Base-by-base conservation (phyloP, 1,140 invertebrate species). In the Halyomorpha halys region DNA sequence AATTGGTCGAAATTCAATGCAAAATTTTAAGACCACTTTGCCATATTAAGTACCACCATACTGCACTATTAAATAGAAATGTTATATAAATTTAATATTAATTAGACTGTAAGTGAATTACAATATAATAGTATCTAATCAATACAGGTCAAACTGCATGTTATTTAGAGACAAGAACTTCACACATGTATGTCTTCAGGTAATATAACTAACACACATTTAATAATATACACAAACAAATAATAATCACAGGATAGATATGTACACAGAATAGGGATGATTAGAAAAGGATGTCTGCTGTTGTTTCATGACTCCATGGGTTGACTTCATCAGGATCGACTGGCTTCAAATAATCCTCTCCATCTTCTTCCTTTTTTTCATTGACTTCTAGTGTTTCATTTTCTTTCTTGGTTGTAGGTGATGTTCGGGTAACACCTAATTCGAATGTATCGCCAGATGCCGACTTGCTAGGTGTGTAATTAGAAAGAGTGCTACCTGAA, bases 211-310 rank as follows among this genome's bases (percentile, higher is more conserved):
- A 19, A 21, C 47, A 49, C 47, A 56, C 19, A 56, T 56, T 23
- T 56, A 56, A 56, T 23, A 23, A 25, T 56, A 56, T 23, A 56
- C 19, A 56, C 9, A 23, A 18, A 56, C 19, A 56, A 56, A 49
- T 56, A 56, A 56, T 25, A 56, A 56, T 56, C 53, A 56, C 53
- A 56, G 53, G 23, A 25, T 19, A 56, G 53, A 56, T 56, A 56
- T 56, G 18, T 56, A 56, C 53, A 56, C 9, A 9, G 4, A 23
- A 14, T 21, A 21, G 34, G 16, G 34, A n/a, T 3, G 25, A 18
- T 78, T 72, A 81, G 69, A 81, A 86, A 54, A 86, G 76, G 69
- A 86, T 75, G 74, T 85, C 83, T 5, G 81, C 79, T 34, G 82
- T 81, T 54, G 81, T 81, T 68, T 83, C 82, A 62, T 82, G 80